These are phyloP conservation scores for Hiodon alosoides DNA, from an alignment of 2,113 vertebrate species.

Conservation along the genomic window DNA sequence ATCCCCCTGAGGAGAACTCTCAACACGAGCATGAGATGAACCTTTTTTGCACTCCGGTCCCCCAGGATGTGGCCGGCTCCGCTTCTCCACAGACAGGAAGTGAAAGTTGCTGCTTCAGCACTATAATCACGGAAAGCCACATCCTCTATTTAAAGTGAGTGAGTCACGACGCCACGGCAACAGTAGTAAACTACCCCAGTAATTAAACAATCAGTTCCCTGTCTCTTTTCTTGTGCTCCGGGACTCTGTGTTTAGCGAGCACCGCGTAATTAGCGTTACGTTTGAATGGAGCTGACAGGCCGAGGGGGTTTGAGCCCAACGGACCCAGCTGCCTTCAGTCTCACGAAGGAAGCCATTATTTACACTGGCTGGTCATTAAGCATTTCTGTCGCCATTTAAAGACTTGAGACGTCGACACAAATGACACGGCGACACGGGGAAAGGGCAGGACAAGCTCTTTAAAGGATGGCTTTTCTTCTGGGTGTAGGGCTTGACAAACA, in stretches of 20 bases:
- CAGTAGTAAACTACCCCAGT: conserved; percentile 59
- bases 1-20: too few relatives aligned
- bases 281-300: conserved; percentile 55
- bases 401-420: conserved; percentile 28
- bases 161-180: conserved; percentile 69
- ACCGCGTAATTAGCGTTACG: conserved; percentile 70
- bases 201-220: conserved; percentile 77
- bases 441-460: not conserved
- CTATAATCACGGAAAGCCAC: conserved; percentile 49
- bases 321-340: conserved; percentile 48
- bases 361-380: conserved; percentile 42
- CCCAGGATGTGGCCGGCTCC: not conserved
- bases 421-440: conserved; percentile 36
- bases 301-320: conserved; percentile 36
- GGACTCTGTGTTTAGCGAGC: conserved; percentile 57
- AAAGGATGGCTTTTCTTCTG: not conserved
- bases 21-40: too few relatives aligned
- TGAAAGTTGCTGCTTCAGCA: conserved; percentile 22
- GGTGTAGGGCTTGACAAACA: not conserved
- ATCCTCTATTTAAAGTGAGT: conserved; percentile 42
- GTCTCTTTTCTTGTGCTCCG: conserved; percentile 54
- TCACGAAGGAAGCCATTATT: conserved; percentile 42
- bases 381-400: conserved; percentile 34
- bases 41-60: too few relatives aligned
- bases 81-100: conserved; percentile 10